Evolutionary conservation across 2,888 invertebrate genomes (phyloP), one percentile per base, ranked within the genome.

Genomic region (Cerastis rubricosa): DNA sequence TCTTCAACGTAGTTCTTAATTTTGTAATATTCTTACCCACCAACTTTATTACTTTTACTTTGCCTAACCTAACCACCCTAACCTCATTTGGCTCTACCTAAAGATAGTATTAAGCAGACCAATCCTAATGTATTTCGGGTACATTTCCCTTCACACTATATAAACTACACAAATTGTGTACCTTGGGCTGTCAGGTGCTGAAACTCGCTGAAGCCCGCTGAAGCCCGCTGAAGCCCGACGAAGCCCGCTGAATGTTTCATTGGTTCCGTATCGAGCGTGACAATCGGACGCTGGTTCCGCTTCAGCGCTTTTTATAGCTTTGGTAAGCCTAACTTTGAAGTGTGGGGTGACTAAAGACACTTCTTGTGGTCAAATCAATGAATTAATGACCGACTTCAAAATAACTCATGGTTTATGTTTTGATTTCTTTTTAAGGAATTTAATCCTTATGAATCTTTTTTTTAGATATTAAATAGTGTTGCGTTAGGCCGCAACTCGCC

Each of bases 171-270:
- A 65, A 49, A 47, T 35, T 25, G n/a, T 63, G 40, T 61, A 25
- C 25, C 14, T 12, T 51, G 49, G 35, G 25, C 63, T 61, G 47
- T 70, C 45, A 76, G 80, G 76, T 81, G 81, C 40, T 75, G 29
- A 68, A 77, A 63, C 22, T 35, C 76, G 29, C 49, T 70, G 29
- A 69, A 69, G 19, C 63, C 14, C n/a, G n/a, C 45, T 69, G 35
- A 67, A 68, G 22, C 57, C 25, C 25, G 22, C 54, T 74, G 29
- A 70, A 70, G 19, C 63, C 14, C n/a, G n/a, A 35, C 66, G 35
- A 67, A 68, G 22, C 57, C 25, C 25, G 22, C 54, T 74, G 29
- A 70, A 70, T 66, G 76, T 81, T 65, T 70, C 65, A 81, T 81
- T 81, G 45, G 64, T 35, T 66, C 17, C 45, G 54, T 49, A 76